A percentile compares a stretch with the other conserved stretches of the same genome.
Conservation (phyloP, 53 echinoderm and acorn worm species). For the Astropecten irregularis region DNA sequence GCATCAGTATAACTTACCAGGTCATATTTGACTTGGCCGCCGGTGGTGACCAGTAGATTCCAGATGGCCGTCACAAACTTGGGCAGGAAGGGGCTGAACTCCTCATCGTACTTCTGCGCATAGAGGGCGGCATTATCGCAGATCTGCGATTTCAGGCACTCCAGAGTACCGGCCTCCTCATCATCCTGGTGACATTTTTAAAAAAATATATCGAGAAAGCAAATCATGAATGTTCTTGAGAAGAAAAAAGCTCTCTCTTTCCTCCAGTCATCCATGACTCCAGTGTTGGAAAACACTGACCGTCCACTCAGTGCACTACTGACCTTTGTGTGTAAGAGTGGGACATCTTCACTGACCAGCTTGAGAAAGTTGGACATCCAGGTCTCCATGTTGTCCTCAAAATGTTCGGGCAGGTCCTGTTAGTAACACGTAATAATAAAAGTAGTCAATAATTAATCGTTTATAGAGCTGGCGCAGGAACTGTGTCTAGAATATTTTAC, state of each 20-base stretch:
- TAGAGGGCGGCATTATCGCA: constrained; percentile 92
- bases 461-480: neutral
- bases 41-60: constrained; percentile 78
- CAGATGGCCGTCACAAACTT: constrained; percentile 86
- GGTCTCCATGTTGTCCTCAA: constrained; percentile 94
- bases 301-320: neutral
- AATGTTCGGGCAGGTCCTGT: constrained; percentile 91
- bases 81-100: constrained; percentile 80
- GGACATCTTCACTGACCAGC: constrained; percentile 72
- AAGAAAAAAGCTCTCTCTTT: neutral
- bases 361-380: constrained; percentile 89
- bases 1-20: constrained; percentile 85
- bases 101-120: constrained; percentile 96
- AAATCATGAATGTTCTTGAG: neutral
- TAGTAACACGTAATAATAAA: neutral
- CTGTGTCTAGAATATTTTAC: no score
- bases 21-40: constrained; percentile 84
- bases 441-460: no score
- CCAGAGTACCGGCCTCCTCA: constrained; percentile 87
- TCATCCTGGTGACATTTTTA: constrained; percentile 52
- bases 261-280: no score
- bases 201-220: neutral
- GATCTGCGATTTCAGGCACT: constrained; percentile 88
- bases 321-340: constrained; percentile 81
- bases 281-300: no score